Evolutionary conservation across 2,888 invertebrate genomes (phyloP).

Genomic region (Pollenia amentaria): DNA sequence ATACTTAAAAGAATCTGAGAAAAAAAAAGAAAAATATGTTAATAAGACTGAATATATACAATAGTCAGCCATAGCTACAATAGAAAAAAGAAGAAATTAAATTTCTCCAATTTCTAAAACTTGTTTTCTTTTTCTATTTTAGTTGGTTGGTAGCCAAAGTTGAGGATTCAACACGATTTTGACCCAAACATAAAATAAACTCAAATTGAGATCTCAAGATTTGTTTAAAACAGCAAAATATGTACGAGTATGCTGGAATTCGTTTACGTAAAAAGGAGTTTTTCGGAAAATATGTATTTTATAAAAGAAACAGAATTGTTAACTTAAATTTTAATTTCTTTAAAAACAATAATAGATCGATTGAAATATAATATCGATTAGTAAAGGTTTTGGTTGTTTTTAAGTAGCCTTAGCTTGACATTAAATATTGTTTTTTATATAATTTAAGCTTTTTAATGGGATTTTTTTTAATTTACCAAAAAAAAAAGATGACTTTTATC

Average conservation of each 20-base stretch:
- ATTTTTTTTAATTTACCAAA: too few relatives aligned
- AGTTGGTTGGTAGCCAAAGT: slow-evolving; percentile 5
- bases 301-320: neutral
- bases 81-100: slow-evolving; percentile 26
- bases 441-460: neutral
- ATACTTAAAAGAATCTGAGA: slow-evolving; percentile 2
- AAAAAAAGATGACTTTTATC: too few relatives aligned
- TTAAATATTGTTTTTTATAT: neutral
- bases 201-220: slow-evolving; percentile 67
- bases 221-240: neutral
- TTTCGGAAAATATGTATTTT: neutral
- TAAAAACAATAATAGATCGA: neutral
- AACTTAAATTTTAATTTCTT: neutral
- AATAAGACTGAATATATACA: slow-evolving; percentile 11
- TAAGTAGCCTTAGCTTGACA: neutral
- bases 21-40: slow-evolving; percentile 8
- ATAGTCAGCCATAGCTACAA: neutral
- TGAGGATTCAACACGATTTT: slow-evolving; percentile 69
- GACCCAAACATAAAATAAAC: slow-evolving; percentile 66
- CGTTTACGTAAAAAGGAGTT: neutral
- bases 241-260: too few relatives aligned
- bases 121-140: slow-evolving; percentile 17
- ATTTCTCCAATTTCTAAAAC: slow-evolving; percentile 45
- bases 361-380: neutral
- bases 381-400: neutral